Evolutionary conservation across 2,888 invertebrate genomes (phyloP).

Genomic region (Suillia variegata): DNA sequence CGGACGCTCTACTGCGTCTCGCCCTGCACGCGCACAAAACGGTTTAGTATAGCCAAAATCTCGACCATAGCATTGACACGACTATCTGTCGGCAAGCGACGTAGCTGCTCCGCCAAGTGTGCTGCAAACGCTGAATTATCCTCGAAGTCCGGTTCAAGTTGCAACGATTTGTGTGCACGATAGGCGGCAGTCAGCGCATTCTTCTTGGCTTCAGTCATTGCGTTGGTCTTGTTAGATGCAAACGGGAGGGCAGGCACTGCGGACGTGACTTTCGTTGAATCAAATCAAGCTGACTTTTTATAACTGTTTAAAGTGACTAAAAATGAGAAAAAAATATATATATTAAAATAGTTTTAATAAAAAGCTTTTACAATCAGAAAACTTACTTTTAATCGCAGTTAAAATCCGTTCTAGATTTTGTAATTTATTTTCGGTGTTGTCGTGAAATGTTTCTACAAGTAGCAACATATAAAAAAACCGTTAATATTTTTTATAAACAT

Average conservation of each 20-base stretch:
- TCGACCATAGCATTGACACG: slow-evolving; percentile 36
- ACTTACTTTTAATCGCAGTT: too few species aligned
- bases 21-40: slow-evolving; percentile 33
- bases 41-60: slow-evolving; percentile 36
- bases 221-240: not conserved
- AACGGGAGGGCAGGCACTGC: too few species aligned
- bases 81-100: slow-evolving; percentile 36
- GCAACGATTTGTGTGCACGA: slow-evolving; percentile 23
- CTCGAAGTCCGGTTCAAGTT: slow-evolving; percentile 31
- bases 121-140: slow-evolving; percentile 37
- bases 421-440: too few species aligned
- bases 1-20: slow-evolving; percentile 21
- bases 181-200: slow-evolving; percentile 30
- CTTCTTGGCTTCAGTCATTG: slow-evolving; percentile 39
- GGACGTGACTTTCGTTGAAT: too few species aligned
- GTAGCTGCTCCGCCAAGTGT: slow-evolving; percentile 33
- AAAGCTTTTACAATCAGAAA: too few species aligned
- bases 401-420: too few species aligned
- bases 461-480: too few species aligned
- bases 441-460: too few species aligned
- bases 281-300: not conserved
- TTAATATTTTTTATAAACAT: too few species aligned
- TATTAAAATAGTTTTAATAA: too few species aligned
- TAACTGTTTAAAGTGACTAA: not conserved
- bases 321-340: not conserved